Evolutionary conservation across 2,888 invertebrate species (phyloP).

Genomic region (Hetaerina titia): DNA sequence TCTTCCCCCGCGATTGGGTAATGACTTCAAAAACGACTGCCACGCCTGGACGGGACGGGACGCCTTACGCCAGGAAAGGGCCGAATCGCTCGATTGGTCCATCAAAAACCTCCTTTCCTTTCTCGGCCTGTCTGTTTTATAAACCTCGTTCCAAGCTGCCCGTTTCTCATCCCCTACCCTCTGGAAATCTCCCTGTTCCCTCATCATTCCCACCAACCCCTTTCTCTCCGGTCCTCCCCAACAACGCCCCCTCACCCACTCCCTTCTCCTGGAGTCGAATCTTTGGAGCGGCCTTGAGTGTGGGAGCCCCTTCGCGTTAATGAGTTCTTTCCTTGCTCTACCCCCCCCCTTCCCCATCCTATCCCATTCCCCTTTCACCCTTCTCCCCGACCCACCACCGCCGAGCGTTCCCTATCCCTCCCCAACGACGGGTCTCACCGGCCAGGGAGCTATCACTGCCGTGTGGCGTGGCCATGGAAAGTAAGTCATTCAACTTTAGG

Average conservation of each 20-base stretch:
- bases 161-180: neutral
- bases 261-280: neutral
- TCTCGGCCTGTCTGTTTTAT: neutral
- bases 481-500: constrained; percentile 35
- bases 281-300: neutral
- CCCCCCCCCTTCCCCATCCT: neutral
- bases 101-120: neutral
- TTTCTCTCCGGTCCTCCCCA: neutral
- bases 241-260: neutral
- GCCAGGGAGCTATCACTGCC: neutral
- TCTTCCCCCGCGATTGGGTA: constrained; percentile 7
- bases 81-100: neutral
- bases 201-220: neutral
- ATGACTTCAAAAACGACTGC: neutral
- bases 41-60: neutral
- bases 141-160: neutral
- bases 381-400: too few species aligned
- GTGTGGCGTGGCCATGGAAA: neutral
- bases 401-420: too few species aligned
- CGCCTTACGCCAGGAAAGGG: neutral
- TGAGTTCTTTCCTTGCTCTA: neutral
- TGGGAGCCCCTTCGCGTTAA: neutral
- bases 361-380: too few species aligned
- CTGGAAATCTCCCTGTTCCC: neutral
- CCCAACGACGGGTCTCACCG: neutral